Evolutionary conservation across 2,113 vertebrate species (phyloP).

Genomic region (Apteryx mantelli): DNA sequence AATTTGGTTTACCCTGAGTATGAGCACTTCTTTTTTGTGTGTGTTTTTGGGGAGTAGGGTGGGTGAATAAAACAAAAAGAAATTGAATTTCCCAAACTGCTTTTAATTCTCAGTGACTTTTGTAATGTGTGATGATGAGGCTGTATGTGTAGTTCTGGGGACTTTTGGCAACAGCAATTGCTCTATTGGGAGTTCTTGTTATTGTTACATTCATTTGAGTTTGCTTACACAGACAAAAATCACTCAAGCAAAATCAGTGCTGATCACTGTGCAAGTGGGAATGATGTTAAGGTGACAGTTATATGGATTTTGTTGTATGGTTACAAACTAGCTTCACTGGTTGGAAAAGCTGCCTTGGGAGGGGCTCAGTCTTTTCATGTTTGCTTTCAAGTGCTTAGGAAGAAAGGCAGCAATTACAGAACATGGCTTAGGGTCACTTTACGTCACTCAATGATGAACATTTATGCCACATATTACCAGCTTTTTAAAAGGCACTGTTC

Average conservation of each 20-base stretch:
- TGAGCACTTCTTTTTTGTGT: not conserved
- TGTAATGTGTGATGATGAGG: not conserved
- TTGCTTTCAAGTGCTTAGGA: not conserved
- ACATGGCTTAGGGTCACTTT: slow-evolving; percentile 37
- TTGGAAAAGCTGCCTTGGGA: not conserved
- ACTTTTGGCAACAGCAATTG: not conserved
- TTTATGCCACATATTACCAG: slow-evolving; percentile 66
- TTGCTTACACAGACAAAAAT: slow-evolving; percentile 64
- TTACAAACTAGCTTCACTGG: slow-evolving; percentile 5
- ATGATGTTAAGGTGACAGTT: slow-evolving; percentile 17
- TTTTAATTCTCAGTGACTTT: not conserved
- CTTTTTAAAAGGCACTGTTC: slow-evolving; percentile 74
- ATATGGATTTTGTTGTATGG: not conserved
- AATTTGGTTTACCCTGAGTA: not conserved
- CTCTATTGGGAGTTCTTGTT: slow-evolving; percentile 34
- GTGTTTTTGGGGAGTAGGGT: too few relatives aligned
- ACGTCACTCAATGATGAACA: slow-evolving; percentile 52
- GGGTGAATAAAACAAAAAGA: not conserved
- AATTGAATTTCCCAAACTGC: not conserved
- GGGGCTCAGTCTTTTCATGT: not conserved
- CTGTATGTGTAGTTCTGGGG: not conserved
- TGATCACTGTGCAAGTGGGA: slow-evolving; percentile 22
- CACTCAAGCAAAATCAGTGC: slow-evolving; percentile 37
- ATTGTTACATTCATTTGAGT: slow-evolving; percentile 30
- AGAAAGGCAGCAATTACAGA: slow-evolving; percentile 49